Evolutionary conservation across 2,888 invertebrate genomes (phyloP).

Genomic region (Acanthosepion pharaonis): DNA sequence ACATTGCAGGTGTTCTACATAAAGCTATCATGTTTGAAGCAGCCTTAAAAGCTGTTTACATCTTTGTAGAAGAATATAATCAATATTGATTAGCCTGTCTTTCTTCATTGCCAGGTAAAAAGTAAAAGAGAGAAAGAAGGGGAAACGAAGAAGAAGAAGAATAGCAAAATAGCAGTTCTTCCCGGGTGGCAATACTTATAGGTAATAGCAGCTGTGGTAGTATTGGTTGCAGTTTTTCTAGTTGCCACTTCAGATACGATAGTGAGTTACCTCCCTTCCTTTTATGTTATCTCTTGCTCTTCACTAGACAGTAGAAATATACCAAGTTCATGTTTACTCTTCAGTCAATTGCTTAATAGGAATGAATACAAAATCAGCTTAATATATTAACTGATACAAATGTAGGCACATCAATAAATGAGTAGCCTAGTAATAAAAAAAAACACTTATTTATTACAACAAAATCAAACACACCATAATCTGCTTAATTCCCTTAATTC

Average conservation of each 20-base stretch:
- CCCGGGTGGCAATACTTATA: neutral
- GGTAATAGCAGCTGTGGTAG: neutral
- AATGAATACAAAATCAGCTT: neutral
- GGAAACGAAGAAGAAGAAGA: neutral
- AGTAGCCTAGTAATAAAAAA: too few species aligned
- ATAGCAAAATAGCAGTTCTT: neutral
- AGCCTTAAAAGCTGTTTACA: neutral
- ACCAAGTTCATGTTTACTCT: neutral
- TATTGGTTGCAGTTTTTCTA: neutral
- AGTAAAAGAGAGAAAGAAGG: neutral
- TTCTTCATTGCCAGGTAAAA: neutral
- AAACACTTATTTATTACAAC: too few species aligned
- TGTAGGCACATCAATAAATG: too few species aligned
- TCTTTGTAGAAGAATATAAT: constrained; percentile 10
- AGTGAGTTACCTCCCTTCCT: constrained; percentile 9
- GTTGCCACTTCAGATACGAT: neutral
- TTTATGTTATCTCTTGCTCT: neutral
- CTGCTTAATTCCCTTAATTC: too few species aligned
- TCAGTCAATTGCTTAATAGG: neutral
- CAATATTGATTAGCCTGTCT: neutral
- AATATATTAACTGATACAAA: too few species aligned
- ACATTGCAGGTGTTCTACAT: constrained; percentile 18
- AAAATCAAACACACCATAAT: too few species aligned
- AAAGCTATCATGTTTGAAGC: constrained; percentile 7
- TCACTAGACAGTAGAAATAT: neutral